Evolutionary conservation across 2,888 invertebrate genomes (phyloP).

Genomic region (Kryphioiulus occultus): DNA sequence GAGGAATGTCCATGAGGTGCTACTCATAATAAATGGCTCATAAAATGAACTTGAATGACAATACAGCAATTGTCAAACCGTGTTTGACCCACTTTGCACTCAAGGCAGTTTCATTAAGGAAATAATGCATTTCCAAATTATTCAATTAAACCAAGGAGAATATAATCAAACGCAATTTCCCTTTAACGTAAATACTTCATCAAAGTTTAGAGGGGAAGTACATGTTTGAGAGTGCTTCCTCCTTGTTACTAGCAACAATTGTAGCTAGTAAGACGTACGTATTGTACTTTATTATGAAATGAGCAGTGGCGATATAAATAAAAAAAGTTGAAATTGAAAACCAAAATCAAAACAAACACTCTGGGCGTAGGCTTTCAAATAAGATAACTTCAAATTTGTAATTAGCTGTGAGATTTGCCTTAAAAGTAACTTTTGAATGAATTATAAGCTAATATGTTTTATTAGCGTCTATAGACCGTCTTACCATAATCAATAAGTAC

Average conservation of each 20-base stretch:
- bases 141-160: constrained; percentile 31
- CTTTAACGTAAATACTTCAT: not conserved
- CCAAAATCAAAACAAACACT: too few species aligned
- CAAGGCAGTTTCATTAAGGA: constrained; percentile 35
- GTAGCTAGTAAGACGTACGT: not conserved
- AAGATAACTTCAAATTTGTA: too few species aligned
- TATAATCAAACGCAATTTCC: not conserved
- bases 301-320: not conserved
- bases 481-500: too few species aligned
- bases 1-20: constrained; percentile 30
- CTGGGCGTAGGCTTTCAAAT: too few species aligned
- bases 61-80: not conserved
- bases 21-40: not conserved
- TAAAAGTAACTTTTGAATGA: too few species aligned
- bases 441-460: too few species aligned
- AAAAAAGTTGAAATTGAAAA: too few species aligned
- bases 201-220: not conserved
- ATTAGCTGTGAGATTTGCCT: too few species aligned
- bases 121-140: constrained; percentile 12
- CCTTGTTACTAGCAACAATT: not conserved
- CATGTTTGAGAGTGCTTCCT: not conserved
- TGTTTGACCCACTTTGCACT: constrained; percentile 10
- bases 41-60: constrained; percentile 16
- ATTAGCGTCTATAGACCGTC: too few species aligned
- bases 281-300: not conserved